Conservation (phyloP, 2,888 invertebrate species). For the Argyresthia goedartella region DNA sequence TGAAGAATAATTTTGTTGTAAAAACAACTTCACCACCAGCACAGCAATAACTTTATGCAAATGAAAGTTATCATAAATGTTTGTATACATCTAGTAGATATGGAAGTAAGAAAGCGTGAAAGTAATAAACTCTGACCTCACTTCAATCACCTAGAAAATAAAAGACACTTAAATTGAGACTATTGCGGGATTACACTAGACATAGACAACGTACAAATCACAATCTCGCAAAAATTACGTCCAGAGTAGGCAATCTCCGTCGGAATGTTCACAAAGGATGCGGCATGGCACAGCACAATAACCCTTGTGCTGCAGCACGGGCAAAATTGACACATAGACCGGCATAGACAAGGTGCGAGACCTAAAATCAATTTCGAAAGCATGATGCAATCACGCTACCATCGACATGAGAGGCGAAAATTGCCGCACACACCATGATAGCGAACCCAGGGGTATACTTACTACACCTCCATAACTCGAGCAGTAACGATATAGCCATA, state of each 20-base stretch:
- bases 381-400: slow-evolving; percentile 56
- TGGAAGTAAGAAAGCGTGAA: too few relatives aligned
- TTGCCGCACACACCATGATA: slow-evolving; percentile 44
- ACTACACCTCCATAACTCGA: slow-evolving; percentile 43
- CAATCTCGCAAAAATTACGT: neutral
- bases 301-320: slow-evolving; percentile 14
- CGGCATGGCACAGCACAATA: slow-evolving; percentile 27
- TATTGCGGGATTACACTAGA: too few relatives aligned
- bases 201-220: too few relatives aligned
- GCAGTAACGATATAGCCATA: slow-evolving; percentile 50
- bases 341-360: slow-evolving; percentile 23
- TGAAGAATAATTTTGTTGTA: too few relatives aligned
- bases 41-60: too few relatives aligned
- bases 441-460: slow-evolving; percentile 39
- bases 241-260: slow-evolving; percentile 32
- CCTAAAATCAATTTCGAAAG: slow-evolving; percentile 57
- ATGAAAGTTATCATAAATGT: too few relatives aligned
- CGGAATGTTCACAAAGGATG: slow-evolving; percentile 46
- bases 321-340: slow-evolving; percentile 41
- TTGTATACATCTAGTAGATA: too few relatives aligned
- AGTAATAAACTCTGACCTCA: too few relatives aligned
- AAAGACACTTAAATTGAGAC: too few relatives aligned
- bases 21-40: too few relatives aligned
- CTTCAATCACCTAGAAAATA: too few relatives aligned
- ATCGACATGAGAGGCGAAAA: slow-evolving; percentile 57